phyloP scores from a whole-genome alignment of 2,113 vertebrate species.

The Protomyctophum bolini region DNA sequence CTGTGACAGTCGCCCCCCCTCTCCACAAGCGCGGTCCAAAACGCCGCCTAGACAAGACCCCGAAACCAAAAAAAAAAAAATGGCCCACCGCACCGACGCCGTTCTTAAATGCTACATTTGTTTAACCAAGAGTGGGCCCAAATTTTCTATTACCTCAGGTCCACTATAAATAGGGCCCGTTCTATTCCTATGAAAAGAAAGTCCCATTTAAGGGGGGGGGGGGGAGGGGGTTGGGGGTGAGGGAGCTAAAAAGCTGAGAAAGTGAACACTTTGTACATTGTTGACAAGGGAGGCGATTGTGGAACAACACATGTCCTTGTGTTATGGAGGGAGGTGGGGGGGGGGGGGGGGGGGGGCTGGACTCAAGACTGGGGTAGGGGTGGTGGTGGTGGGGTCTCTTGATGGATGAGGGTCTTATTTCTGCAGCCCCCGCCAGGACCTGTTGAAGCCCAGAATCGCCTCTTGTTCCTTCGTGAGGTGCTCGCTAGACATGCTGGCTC shows the following conservation, averaged over 20 bases:
- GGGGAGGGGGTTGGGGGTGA: too few species aligned
- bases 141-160: slow-evolving; percentile 36
- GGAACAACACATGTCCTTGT: slow-evolving; percentile 44
- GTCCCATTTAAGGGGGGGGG: too few species aligned
- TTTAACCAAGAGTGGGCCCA: slow-evolving; percentile 5
- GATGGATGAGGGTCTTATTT: slow-evolving; percentile 51
- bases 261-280: slow-evolving; percentile 38
- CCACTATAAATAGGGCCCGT: slow-evolving; percentile 24
- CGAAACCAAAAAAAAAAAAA: slow-evolving; percentile 8
- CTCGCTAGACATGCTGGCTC: slow-evolving; percentile 79
- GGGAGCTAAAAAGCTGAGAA: too few species aligned
- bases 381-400: slow-evolving; percentile 24
- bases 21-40: slow-evolving; percentile 13
- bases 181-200: slow-evolving; percentile 16
- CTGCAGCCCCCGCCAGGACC: slow-evolving; percentile 36
- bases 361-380: slow-evolving; percentile 21
- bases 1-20: background rate
- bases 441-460: slow-evolving; percentile 37
- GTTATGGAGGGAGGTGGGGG: background rate
- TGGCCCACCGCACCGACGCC: background rate
- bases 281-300: slow-evolving; percentile 27
- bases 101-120: slow-evolving; percentile 40
- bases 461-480: slow-evolving; percentile 49
- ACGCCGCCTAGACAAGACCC: slow-evolving; percentile 6
- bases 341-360: slow-evolving; percentile 5